These are phyloP conservation scores for Diplosoma virens DNA, from an alignment of 23 tunicate genomes.

Conservation along the genomic window DNA sequence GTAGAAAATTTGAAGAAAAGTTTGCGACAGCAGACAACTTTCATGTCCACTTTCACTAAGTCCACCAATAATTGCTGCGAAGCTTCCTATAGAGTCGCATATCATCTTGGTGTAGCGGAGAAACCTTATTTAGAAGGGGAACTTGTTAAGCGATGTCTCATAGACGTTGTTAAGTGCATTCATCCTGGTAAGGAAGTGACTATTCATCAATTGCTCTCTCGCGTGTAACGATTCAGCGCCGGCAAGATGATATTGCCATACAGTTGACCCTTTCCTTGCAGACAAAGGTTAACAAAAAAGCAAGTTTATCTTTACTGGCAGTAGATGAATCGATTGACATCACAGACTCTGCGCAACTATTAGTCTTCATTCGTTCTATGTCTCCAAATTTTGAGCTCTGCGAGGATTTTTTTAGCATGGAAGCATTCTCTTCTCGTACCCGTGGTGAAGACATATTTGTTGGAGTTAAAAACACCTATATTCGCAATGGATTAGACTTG, in stretches of 20 bases:
- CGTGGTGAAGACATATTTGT: conserved; percentile 27
- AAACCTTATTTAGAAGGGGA: too few relatives aligned
- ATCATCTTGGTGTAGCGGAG: too few relatives aligned
- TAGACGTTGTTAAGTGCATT: conserved; percentile 32
- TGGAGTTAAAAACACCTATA: conserved; percentile 18
- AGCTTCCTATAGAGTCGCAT: too few relatives aligned
- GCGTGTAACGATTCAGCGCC: conserved; percentile 19
- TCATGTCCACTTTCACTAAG: too few relatives aligned
- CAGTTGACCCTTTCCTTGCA: neutral
- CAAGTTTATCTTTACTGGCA: conserved; percentile 19
- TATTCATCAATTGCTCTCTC: too few relatives aligned
- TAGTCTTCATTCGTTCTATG: conserved; percentile 13
- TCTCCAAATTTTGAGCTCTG: conserved; percentile 20
- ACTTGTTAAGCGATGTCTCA: too few relatives aligned
- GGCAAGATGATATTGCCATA: neutral
- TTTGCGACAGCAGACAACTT: too few relatives aligned
- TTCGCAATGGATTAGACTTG: conserved; percentile 14
- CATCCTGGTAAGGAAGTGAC: conserved; percentile 35
- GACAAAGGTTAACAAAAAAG: conserved; percentile 8
- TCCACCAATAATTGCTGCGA: too few relatives aligned
- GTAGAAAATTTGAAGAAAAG: too few relatives aligned
- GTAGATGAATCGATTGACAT: conserved; percentile 26
- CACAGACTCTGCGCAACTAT: conserved; percentile 18
- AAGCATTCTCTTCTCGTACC: conserved; percentile 9
- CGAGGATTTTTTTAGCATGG: conserved; percentile 17